phyloP scores from a whole-genome alignment of 2,888 invertebrate genomes.

The Amblyteles armatorius region DNA sequence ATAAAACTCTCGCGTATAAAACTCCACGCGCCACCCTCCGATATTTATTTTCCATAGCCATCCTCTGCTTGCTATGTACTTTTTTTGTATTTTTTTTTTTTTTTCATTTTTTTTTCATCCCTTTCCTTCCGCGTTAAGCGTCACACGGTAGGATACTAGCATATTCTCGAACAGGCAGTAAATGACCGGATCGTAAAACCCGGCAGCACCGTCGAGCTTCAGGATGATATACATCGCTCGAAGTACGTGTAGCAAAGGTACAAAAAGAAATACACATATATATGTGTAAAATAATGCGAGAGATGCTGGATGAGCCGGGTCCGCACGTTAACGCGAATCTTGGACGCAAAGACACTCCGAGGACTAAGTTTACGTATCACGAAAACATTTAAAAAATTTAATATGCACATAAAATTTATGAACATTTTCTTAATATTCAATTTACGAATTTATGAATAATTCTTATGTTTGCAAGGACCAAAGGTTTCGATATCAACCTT shows the following conservation, averaged over 20 bases:
- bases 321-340: background rate
- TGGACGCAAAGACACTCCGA: background rate
- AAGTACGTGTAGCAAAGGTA: background rate
- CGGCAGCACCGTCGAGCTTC: conserved; percentile 30
- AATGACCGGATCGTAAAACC: conserved; percentile 35
- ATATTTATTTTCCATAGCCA: conserved; percentile 35
- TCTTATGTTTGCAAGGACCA: background rate
- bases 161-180: conserved; percentile 16
- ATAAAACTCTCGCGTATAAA: conserved; percentile 55
- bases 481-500: no score
- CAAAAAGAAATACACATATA: background rate
- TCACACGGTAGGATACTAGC: background rate
- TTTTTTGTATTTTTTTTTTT: conserved; percentile 18
- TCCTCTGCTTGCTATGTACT: conserved; percentile 10
- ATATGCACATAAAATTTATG: background rate
- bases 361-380: background rate
- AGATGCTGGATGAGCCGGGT: background rate
- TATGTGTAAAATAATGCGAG: background rate
- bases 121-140: background rate
- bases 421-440: background rate
- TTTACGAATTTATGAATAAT: background rate
- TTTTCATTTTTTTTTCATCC: conserved; percentile 13
- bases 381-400: background rate
- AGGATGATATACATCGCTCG: conserved; percentile 1
- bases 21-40: conserved; percentile 19